Conservation (phyloP, 2,113 vertebrate genomes). For the Shinisaurus crocodilurus region DNA sequence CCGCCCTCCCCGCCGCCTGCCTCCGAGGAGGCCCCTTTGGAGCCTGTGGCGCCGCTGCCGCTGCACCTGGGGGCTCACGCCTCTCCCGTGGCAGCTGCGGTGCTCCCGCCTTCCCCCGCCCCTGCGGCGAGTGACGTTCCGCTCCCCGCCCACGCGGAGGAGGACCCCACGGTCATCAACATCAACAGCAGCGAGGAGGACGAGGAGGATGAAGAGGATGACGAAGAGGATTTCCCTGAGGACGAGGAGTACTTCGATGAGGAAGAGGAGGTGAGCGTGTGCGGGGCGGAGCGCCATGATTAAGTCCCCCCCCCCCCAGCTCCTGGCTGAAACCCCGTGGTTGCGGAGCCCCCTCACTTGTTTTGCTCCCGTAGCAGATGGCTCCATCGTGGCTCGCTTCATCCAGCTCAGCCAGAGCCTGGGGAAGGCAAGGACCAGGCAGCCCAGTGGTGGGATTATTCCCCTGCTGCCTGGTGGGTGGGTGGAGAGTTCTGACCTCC, state of each 20-base stretch:
- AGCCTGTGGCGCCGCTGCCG: not conserved
- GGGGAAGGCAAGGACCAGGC: no score
- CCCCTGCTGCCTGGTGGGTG: no score
- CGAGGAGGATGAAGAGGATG: slow-evolving; percentile 81
- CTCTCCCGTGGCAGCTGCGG: not conserved
- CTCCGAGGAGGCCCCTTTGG: not conserved
- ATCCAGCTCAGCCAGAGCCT: no score
- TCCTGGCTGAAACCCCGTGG: no score
- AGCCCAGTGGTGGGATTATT: no score
- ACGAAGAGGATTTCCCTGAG: slow-evolving; percentile 65
- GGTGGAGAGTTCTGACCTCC: no score
- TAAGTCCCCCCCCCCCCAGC: no score
- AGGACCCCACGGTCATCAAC: slow-evolving; percentile 86
- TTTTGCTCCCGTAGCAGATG: no score
- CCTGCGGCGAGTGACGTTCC: slow-evolving; percentile 26
- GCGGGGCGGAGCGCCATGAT: not conserved
- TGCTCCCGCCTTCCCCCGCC: slow-evolving; percentile 17
- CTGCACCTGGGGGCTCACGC: slow-evolving; percentile 7
- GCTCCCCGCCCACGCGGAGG: slow-evolving; percentile 60
- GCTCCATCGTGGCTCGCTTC: no score
- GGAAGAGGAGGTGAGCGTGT: slow-evolving; percentile 35
- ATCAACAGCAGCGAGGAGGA: slow-evolving; percentile 92
- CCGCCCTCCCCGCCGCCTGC: not conserved
- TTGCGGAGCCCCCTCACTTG: no score
- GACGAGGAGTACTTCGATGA: slow-evolving; percentile 67